Percentiles rank a stretch among this genome's conserved stretches.
Evolutionary conservation across 2,797 vertebrate genomes (phyloP).

Genomic region (Squalus acanthias): DNA sequence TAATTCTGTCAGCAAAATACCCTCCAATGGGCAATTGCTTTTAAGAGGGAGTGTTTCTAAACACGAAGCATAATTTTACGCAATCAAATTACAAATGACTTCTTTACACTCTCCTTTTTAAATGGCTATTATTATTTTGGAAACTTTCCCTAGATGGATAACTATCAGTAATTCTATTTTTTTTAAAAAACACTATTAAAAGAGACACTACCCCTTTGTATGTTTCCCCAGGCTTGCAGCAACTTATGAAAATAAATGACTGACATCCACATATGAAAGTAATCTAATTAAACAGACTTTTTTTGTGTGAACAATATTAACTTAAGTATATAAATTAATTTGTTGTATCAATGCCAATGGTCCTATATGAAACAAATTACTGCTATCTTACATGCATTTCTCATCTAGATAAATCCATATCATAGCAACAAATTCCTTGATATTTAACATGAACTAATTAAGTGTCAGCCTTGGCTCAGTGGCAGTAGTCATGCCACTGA

Average conservation of each 20-base stretch:
- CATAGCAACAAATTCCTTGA: not conserved
- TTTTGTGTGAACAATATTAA: not conserved
- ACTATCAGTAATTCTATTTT: constrained; percentile 14
- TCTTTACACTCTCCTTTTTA: constrained; percentile 2
- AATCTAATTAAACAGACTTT: constrained; percentile 1
- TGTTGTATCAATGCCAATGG: not conserved
- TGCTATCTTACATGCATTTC: not conserved
- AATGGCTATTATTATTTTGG: constrained; percentile 26
- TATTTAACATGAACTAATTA: not conserved
- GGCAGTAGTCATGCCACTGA: not conserved
- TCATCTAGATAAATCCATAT: not conserved
- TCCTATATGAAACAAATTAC: not conserved
- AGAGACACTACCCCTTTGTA: not conserved
- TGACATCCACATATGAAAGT: not conserved
- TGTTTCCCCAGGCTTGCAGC: not conserved
- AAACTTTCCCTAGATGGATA: not conserved
- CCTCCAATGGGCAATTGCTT: constrained; percentile 13
- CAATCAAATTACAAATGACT: constrained; percentile 13
- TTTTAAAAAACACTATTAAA: not conserved
- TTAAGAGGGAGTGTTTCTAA: not conserved
- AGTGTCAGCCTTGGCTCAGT: not conserved
- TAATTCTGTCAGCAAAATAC: constrained; percentile 27
- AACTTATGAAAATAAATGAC: constrained; percentile 19
- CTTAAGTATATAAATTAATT: not conserved
- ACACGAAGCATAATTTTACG: constrained; percentile 8